Evolutionary conservation across 2,888 invertebrate genomes (phyloP), one percentile per base, ranked within the genome.

Genomic region (Girardia tigrina): DNA sequence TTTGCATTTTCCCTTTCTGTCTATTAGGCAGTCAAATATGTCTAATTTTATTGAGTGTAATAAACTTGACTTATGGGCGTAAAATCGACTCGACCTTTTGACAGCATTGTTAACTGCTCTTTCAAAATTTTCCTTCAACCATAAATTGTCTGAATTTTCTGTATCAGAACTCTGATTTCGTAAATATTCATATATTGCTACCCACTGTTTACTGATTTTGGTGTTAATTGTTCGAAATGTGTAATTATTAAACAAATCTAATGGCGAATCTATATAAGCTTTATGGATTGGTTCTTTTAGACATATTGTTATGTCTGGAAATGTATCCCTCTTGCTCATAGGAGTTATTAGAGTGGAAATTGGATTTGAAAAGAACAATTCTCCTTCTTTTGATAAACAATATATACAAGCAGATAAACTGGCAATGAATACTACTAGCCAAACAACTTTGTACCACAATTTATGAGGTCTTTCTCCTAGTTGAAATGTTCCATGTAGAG

Each of bases 271-370:
- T 20, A 56, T 56, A 56, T 20, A 56, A 8, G 56, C 56, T n/a
- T 56, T 56, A 56, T 56, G n/a, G n/a, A 56, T 56, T 12, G 56
- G 56, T n/a, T 56, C 56, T 56, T 56, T 56, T 56, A 56, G n/a
- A n/a, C 56, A 56, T 12, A 56, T 56, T 56, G 56, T 56, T 4
- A 56, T 56, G 23, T 56, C 56, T 8, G 56, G 56, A 56, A 56
- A 56, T 12, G 56, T 4, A 56, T 56, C 56, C 23, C 23, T 56
- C n/a, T 56, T n/a, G 6, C 6, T 56, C 56, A 56, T 56, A 12
- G 56, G 56, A 56, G 56, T 56, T 56, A 56, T 56, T 16, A 56
- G 56, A 56, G 56, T 56, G 8, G 56, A 56, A 16, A 16, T 56
- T n/a, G 56, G 56, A 56, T 56, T 56, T 56, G n/a, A 56, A 12